A percentile compares a stretch with the other conserved stretches of the same genome.
These are phyloP conservation scores for Hylaeus volcanicus DNA, from an alignment of 1,140 invertebrate genomes.

Conservation along the genomic window DNA sequence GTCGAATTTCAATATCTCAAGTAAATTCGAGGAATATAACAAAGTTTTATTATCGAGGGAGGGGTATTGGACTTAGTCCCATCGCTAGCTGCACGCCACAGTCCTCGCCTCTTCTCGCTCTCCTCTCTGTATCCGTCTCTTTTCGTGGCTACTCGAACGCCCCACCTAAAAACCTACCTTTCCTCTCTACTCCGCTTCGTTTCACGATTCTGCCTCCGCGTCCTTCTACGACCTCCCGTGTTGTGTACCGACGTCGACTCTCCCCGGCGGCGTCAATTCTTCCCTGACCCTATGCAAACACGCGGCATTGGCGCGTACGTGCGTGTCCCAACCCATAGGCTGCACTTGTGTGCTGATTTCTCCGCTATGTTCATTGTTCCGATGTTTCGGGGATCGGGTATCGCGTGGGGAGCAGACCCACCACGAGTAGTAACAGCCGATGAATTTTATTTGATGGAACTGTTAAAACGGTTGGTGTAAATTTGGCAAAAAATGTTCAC, in stretches of 20 bases:
- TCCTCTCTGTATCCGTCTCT: background rate
- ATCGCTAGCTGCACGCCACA: background rate
- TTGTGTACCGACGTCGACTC: background rate
- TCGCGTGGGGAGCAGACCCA: background rate
- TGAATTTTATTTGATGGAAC: too few relatives aligned
- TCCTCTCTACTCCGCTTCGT: background rate
- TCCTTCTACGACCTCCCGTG: slow-evolving; percentile 41
- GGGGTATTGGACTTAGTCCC: too few relatives aligned
- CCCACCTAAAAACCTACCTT: slow-evolving; percentile 8
- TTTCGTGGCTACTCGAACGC: background rate
- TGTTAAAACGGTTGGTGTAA: too few relatives aligned
- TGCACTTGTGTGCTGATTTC: background rate
- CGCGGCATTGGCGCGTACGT: slow-evolving; percentile 24
- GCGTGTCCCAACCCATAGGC: background rate
- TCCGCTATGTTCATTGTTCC: too few relatives aligned
- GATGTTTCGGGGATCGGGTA: background rate
- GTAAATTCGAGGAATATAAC: too few relatives aligned
- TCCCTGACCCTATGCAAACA: slow-evolving; percentile 47
- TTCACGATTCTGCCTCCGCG: slow-evolving; percentile 12
- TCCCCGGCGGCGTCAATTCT: slow-evolving; percentile 32
- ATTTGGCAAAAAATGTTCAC: too few relatives aligned
- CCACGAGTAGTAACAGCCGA: too few relatives aligned
- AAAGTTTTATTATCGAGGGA: too few relatives aligned
- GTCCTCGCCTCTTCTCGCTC: slow-evolving; percentile 5
- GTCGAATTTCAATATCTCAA: too few relatives aligned